Evolutionary conservation across 92 coral and sea anemone genomes (phyloP).

Genomic region (Heteractis magnifica): DNA sequence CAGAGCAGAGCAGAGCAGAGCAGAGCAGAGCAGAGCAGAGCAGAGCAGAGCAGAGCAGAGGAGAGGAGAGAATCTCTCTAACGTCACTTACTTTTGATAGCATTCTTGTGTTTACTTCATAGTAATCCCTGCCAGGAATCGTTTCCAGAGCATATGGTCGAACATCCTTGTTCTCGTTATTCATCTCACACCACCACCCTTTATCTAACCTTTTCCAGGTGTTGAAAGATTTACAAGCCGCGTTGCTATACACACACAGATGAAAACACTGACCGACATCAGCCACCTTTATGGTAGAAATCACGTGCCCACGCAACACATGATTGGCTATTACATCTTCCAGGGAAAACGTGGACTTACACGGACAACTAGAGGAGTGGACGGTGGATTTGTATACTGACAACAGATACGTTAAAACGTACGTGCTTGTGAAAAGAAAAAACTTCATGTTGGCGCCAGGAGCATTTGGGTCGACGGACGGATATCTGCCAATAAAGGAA

Average conservation of each 20-base stretch:
- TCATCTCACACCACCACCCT: conserved; percentile 27
- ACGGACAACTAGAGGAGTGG: conserved; percentile 22
- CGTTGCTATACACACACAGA: conserved; percentile 17
- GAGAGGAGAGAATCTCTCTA: not conserved
- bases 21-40: no score
- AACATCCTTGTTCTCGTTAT: not conserved
- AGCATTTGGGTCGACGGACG: not conserved
- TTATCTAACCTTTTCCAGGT: not conserved
- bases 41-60: not conserved
- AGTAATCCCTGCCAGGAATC: conserved; percentile 4
- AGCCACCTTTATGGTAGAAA: not conserved
- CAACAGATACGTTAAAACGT: not conserved
- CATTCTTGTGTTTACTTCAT: conserved; percentile 20
- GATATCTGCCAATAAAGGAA: not conserved
- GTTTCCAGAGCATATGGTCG: not conserved
- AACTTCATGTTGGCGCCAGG: conserved; percentile 5
- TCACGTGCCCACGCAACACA: conserved; percentile 21
- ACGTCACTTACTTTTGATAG: conserved; percentile 5
- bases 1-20: not conserved
- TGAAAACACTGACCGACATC: conserved; percentile 33
- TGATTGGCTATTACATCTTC: conserved; percentile 24
- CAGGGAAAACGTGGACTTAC: conserved; percentile 16
- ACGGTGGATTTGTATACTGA: not conserved
- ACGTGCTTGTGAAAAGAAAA: not conserved
- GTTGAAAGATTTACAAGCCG: conserved; percentile 21